Evolutionary conservation across 2,113 vertebrate species (phyloP), one percentile per base, ranked within the genome.

Genomic region (Microtus oregoni): DNA sequence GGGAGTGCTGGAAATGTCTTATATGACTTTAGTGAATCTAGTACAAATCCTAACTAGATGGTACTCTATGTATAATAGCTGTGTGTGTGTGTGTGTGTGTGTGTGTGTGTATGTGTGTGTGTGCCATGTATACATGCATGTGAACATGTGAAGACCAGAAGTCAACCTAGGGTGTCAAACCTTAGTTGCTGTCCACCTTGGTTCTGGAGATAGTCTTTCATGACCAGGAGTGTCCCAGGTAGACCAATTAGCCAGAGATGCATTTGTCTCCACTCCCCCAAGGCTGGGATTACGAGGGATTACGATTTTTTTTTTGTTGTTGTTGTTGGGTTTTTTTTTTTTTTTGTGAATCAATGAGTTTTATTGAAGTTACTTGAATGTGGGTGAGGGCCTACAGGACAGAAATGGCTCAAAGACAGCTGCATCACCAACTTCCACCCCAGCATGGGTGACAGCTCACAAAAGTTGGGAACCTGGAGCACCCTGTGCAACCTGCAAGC

Each of bases 21-120:
- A 24, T 88, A 47, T 32, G 24, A 73, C 32, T 92, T 88, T 92
- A 44, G 67, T 89, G 77, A 94, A 67, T 91, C 32, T 70, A 26
- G 11, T 32, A 50, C 3, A 81, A 61, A 44, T 79, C 10, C 91
- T 92, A 58, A 47, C 38, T 89, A 65, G 22, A 26, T 79, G 81
- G 47, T 38, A 38, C 30, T 86, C 35, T 50, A 15, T 73, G 61
- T 17, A n/a, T 73, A 55, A 63, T 17, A 70, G 20, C 5, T 58
- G 35, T 58, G 78, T 58, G 78, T 58, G 19, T 55, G 32, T 58
- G 50, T 58, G n/a, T 58, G 78, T 58, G 78, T 55, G 78, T 55
- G 32, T 7, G 10, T 14, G 50, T 3, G 41, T 3, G 41, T 41
- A 3, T 41, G 41, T 3, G n/a, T n/a, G n/a, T 14, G 11, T 35